Base-by-base conservation (phyloP, 2,797 vertebrate genomes). In the Alouatta caraya region DNA sequence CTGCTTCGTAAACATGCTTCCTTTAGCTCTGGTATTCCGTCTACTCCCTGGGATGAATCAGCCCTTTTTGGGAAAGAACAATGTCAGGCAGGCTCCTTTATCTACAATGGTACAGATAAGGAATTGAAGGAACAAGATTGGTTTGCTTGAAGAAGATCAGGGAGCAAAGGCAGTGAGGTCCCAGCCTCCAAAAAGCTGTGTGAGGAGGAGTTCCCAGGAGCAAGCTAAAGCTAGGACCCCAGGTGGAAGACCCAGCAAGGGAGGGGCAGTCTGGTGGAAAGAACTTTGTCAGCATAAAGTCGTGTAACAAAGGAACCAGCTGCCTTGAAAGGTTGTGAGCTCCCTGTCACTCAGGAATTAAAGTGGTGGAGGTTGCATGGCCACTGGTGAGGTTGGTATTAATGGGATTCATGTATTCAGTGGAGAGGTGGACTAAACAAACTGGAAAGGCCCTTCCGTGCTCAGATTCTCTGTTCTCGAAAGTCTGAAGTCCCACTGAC, bases 321-420 rank as follows among this genome's bases (percentile, higher is more conserved):
- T 72, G 21, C 76, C 82, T 42, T 24, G 67, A 12, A 4, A 92
- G 46, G 33, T 17, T 37, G 22, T 37, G 72, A 91, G 83, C 46
- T 75, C 33, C 83, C 81, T 5, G 0, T 52, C 57, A 55, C 57
- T 13, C 30, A 50, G 12, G 59, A 78, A 61, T 50, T 7, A n/a
- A 28, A 5, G 28, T 4, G 0, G 39, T 11, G 1, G 12, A 26
- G 17, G 8, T 5, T 28, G 10, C 7, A 1, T 0, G 4, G 42
- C 15, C 91, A 17, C 55, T 13, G 8, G 44, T 72, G 8, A 90
- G 33, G 24, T 39, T 1, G 2, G 19, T 33, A 28, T 33, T 21
- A 9, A 15, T 1, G 1, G 44, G 83, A 55, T 55, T 42, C 52
- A 64, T 42, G 39, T 48, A 4, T 80, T 64, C 78, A 55, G 8